Evolutionary conservation across 2,888 invertebrate species (phyloP).

Genomic region (Hanleya hanleyi): DNA sequence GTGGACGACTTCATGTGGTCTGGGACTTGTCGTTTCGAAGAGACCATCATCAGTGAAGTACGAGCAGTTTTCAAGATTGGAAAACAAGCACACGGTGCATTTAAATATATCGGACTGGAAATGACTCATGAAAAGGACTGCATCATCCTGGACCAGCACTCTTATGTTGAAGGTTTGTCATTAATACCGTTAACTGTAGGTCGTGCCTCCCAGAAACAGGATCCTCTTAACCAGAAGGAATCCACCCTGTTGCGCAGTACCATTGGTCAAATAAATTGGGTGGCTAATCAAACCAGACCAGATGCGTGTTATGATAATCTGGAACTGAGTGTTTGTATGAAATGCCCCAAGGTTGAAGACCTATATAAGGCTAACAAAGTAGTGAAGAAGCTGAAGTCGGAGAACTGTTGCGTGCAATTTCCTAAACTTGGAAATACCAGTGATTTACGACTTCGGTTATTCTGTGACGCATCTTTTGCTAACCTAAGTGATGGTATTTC

Average conservation of each 20-base stretch:
- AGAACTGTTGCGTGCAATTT: background rate
- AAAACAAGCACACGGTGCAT: background rate
- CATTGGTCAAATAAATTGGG: background rate
- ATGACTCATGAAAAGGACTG: background rate
- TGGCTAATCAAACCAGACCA: constrained; percentile 1
- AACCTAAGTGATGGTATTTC: constrained; percentile 36
- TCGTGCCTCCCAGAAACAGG: background rate
- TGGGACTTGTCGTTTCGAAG: constrained; percentile 11
- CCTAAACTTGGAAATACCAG: background rate
- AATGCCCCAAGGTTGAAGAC: background rate
- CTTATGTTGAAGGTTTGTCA: background rate
- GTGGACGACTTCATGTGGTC: constrained; percentile 23
- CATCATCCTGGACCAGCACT: background rate
- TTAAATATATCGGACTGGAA: background rate
- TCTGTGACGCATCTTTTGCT: constrained; percentile 37
- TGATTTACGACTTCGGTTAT: constrained; percentile 19
- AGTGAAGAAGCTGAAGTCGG: background rate
- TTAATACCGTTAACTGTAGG: background rate
- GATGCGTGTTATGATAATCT: constrained; percentile 1
- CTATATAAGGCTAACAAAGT: background rate
- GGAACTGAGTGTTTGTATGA: background rate
- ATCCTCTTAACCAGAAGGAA: background rate
- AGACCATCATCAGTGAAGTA: constrained; percentile 11
- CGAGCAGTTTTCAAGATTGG: constrained; percentile 19
- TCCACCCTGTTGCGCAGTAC: background rate